Evolutionary conservation across 2,797 vertebrate species (phyloP).

Genomic region (Eurystomus glaucurus): DNA sequence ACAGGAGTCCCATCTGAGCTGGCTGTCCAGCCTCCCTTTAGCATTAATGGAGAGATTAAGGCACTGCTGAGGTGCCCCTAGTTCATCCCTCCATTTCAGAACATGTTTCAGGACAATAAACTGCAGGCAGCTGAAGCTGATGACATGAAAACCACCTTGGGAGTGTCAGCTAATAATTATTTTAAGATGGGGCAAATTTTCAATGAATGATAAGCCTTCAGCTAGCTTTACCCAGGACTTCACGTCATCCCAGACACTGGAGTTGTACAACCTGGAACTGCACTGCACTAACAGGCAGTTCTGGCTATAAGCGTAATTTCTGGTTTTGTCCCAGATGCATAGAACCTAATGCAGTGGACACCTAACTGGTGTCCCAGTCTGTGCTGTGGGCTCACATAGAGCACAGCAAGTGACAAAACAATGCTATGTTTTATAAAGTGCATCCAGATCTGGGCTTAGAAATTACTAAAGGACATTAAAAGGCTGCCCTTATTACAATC

Average conservation of each 20-base stretch:
- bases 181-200: not conserved
- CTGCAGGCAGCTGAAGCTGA: not conserved
- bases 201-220: not conserved
- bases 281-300: not conserved
- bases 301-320: not conserved
- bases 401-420: not conserved
- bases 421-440: not conserved
- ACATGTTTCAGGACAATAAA: not conserved
- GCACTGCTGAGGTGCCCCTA: not conserved
- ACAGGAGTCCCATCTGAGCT: not conserved
- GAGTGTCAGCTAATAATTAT: not conserved
- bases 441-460: not conserved
- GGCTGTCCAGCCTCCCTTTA: not conserved
- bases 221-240: not conserved
- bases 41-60: not conserved
- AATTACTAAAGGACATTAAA: not conserved
- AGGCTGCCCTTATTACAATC: conserved; percentile 20
- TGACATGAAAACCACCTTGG: not conserved
- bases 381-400: not conserved
- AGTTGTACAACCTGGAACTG: not conserved
- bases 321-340: not conserved
- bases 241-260: not conserved
- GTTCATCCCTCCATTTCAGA: not conserved
- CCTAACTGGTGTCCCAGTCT: not conserved
- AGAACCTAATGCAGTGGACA: not conserved